These are phyloP conservation scores for Centropus bengalensis DNA, from an alignment of 2,113 vertebrate species.

Conservation along the genomic window DNA sequence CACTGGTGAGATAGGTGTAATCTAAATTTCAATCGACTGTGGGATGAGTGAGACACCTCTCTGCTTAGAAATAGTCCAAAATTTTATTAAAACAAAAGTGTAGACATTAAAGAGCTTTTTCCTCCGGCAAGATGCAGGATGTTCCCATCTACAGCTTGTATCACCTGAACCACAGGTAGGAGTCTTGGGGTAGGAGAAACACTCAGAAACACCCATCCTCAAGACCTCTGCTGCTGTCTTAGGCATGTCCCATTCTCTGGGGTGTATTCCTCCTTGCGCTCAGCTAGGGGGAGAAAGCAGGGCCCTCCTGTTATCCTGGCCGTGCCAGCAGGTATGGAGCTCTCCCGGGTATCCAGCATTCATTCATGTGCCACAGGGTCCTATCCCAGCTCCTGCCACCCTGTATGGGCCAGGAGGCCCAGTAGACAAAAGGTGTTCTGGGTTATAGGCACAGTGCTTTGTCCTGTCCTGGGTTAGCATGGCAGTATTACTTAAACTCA, in stretches of 20 bases:
- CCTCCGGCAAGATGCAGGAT: not conserved
- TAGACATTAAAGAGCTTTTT: not conserved
- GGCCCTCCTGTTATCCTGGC: too few relatives aligned
- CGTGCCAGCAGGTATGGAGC: not conserved
- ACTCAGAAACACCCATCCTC: not conserved
- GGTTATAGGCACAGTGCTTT: not conserved
- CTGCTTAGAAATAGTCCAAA: not conserved
- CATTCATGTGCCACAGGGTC: fast-evolving
- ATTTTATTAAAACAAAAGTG: slow-evolving; percentile 49
- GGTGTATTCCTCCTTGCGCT: fast-evolving
- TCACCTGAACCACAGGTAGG: not conserved
- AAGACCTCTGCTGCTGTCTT: fast-evolving
- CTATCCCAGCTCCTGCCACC: not conserved
- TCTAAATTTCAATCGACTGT: slow-evolving; percentile 56
- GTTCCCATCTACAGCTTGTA: not conserved
- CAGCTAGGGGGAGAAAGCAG: fast-evolving
- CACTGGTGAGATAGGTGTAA: slow-evolving; percentile 11
- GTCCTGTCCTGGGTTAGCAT: not conserved
- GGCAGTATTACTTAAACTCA: not conserved
- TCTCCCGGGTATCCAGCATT: fast-evolving
- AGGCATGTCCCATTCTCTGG: not conserved
- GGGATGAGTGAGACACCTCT: not conserved
- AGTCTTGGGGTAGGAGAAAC: not conserved
- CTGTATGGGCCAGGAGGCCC: not conserved
- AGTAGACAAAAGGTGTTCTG: fast-evolving